Percentiles rank a stretch among this genome's conserved stretches.
Conservation (phyloP, 2,797 vertebrate genomes). For the Bradypus variegatus region DNA sequence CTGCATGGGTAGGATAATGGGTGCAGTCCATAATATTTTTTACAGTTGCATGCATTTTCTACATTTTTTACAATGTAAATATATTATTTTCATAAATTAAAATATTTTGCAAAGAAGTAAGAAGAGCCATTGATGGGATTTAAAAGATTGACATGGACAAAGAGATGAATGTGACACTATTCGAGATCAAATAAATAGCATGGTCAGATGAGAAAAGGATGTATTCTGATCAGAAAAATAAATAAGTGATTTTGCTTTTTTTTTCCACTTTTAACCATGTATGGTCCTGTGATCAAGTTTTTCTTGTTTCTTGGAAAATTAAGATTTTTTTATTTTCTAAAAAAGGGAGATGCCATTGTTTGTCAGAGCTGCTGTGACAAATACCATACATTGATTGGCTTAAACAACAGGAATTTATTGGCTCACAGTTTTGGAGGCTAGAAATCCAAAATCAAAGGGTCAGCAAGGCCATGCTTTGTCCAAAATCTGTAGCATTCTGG, state of each 20-base stretch:
- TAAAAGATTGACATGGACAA: background rate
- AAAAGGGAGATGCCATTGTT: background rate
- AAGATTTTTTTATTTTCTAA: background rate
- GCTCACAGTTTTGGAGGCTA: no score
- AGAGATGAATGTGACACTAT: background rate
- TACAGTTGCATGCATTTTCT: background rate
- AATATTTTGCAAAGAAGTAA: background rate
- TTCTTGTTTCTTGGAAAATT: slow-evolving; percentile 22
- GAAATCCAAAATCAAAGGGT: no score
- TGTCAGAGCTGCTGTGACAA: no score
- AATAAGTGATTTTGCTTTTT: background rate
- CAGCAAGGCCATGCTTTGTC: no score
- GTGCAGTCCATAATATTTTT: background rate
- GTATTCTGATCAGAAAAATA: background rate
- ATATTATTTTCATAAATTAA: background rate
- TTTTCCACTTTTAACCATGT: background rate
- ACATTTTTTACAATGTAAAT: background rate
- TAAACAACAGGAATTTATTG: no score
- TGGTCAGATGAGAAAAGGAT: background rate
- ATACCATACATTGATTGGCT: no score
- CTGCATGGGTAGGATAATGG: background rate
- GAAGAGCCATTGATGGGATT: background rate
- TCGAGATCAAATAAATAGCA: background rate
- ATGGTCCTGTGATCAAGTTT: background rate
- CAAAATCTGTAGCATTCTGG: no score